Evolutionary conservation across 2,888 invertebrate genomes (phyloP).

Genomic region (Penaeus monodon): DNA sequence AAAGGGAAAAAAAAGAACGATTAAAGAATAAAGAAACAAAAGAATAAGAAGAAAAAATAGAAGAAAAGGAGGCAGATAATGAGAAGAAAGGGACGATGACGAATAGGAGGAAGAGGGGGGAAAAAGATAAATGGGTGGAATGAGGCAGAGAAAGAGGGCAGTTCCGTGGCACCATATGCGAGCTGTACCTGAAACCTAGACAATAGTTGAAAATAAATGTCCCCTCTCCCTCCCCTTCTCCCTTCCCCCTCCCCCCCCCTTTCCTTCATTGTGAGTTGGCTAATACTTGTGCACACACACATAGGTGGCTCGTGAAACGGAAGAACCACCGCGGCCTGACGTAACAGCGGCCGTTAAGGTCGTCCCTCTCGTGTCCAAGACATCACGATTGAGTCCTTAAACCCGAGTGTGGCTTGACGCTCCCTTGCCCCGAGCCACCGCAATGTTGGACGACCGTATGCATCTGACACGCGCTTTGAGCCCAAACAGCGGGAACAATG

Average conservation of each 20-base stretch:
- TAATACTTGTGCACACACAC: constrained; percentile 6
- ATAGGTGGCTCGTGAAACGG: background rate
- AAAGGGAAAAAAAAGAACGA: background rate
- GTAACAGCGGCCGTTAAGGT: background rate
- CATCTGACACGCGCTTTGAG: constrained; percentile 19
- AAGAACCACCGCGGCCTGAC: background rate
- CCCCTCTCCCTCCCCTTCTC: background rate
- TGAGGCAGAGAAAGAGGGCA: too few species aligned
- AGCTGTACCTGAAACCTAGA: constrained; percentile 20
- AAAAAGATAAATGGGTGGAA: too few species aligned
- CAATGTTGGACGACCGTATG: constrained; percentile 5
- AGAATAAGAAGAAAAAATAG: too few species aligned
- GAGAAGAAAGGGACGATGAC: too few species aligned
- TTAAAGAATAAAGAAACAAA: background rate
- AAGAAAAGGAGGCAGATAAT: too few species aligned
- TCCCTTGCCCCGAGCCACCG: background rate
- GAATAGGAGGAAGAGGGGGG: background rate
- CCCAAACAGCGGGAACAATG: constrained; percentile 22
- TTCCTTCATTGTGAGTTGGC: background rate
- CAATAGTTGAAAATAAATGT: constrained; percentile 15
- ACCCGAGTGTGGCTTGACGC: background rate
- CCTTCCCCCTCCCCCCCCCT: too few species aligned
- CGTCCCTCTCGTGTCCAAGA: background rate
- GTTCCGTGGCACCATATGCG: too few species aligned
- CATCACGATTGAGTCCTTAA: background rate